These are phyloP conservation scores for Pantherophis vulpinus DNA, from an alignment of 2,797 vertebrate genomes.

Conservation along the genomic window DNA sequence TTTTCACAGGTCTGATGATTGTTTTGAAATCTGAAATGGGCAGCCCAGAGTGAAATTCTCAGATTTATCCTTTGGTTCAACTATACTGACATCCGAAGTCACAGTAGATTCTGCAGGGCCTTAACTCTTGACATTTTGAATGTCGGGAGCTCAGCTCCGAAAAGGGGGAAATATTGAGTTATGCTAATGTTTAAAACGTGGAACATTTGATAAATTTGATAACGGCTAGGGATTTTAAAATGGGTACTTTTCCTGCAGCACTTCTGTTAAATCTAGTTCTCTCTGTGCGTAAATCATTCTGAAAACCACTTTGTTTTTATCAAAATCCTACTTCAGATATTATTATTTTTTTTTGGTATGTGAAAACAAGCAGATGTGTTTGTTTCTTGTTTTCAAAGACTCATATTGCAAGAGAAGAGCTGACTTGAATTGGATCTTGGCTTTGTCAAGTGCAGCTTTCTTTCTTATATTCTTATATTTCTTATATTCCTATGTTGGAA, in stretches of 20 bases:
- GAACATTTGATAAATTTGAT: slow-evolving; percentile 1
- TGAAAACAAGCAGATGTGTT: no score
- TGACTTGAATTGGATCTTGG: neutral
- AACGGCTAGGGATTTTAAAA: slow-evolving; percentile 4
- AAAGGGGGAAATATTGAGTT: slow-evolving; percentile 3
- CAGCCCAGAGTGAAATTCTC: neutral
- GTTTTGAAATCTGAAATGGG: neutral
- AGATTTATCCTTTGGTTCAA: neutral
- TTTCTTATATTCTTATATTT: neutral
- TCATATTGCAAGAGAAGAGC: neutral
- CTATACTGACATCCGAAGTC: neutral
- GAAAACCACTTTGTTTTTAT: neutral
- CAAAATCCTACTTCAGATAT: neutral
- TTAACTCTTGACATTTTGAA: neutral
- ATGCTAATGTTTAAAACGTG: slow-evolving; percentile 10
- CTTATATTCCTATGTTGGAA: neutral
- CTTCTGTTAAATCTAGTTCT: neutral
- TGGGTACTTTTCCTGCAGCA: neutral
- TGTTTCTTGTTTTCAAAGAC: neutral
- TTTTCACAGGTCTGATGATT: neutral
- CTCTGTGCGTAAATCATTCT: neutral
- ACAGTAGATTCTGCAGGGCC: neutral
- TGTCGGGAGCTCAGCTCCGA: neutral
- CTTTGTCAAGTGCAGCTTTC: neutral
- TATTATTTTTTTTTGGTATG: no score